These are phyloP conservation scores for Mustela lutreola DNA, from an alignment of 2,113 vertebrate species.

Conservation along the genomic window DNA sequence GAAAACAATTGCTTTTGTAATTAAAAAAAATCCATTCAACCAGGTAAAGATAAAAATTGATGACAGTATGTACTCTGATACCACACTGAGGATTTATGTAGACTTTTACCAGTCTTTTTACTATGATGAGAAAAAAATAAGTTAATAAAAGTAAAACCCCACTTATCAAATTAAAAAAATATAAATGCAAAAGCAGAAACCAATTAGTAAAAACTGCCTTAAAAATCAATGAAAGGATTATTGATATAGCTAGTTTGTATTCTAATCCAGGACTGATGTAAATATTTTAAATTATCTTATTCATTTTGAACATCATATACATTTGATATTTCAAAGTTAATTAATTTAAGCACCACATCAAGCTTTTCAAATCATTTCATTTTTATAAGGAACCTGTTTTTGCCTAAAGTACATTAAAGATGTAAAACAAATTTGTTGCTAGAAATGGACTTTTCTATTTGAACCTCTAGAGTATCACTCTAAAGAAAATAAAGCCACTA, in stretches of 20 bases:
- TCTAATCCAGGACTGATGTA: background rate
- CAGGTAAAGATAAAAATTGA: background rate
- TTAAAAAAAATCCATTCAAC: background rate
- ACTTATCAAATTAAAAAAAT: background rate
- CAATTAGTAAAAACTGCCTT: background rate
- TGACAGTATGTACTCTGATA: background rate
- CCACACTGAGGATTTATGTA: conserved; percentile 27
- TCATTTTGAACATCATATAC: background rate
- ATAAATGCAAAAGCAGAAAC: background rate
- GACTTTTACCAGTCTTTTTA: background rate
- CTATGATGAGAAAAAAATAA: background rate
- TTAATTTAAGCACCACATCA: background rate
- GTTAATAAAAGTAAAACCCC: background rate
- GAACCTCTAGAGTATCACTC: background rate
- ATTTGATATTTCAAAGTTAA: background rate
- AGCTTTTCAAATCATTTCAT: background rate
- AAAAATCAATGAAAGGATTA: background rate
- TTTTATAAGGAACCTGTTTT: background rate
- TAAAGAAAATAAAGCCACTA: background rate
- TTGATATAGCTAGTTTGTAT: background rate
- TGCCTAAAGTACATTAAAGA: background rate
- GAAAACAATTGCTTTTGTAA: background rate
- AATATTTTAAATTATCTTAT: background rate
- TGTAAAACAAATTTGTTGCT: background rate
- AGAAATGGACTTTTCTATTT: background rate